Base-by-base conservation (phyloP, 2,888 invertebrate species). In the Drosophila helvetica region DNA sequence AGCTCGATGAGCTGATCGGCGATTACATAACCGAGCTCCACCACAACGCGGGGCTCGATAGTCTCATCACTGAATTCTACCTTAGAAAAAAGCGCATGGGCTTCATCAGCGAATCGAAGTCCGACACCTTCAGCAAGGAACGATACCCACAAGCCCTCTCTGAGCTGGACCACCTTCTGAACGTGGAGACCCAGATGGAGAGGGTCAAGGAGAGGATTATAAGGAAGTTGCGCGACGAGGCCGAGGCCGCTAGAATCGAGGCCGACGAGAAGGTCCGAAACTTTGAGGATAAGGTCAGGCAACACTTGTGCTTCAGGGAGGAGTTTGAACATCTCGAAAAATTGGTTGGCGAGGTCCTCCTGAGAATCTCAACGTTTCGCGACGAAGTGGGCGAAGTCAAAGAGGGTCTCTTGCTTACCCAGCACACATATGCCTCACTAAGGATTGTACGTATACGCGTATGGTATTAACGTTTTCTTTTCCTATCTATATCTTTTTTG, bases 341-440 rank as follows among this genome's bases (percentile, higher is more conserved):
- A 0, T 3, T 54, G 17, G 15, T 71, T 1, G 19, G 54, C 0
- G 51, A 67, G 0, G 1, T 62, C 0, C 19, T 85, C 0, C 27
- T 1, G 0, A n/a, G 48, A 1, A 81, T 81, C 79, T 18, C 10
- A 0, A 2, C 0, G 0, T 7, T 72, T 0, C 55, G 78, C 0
- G 9, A 42, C 3, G 82, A 85, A 38, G 3, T 78, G 2, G 58
- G 63, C 1, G 38, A 64, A 0, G 6, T 70, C 25, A 53, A 82
- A n/a, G 7, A 42, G 1, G 42, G 54, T 7, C 17, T 82, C 9
- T 0, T 76, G 0, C 1, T 18, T 0, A 27, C 51, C 1, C 74
- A 82, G 4, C 85, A 85, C 54, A 63, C 59, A 8, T 54, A 30
- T n/a, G 71, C 76, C 1, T 53, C 60, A 0, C 27, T 80, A 0